Evolutionary conservation across 37 sponge, comb jelly and placozoan species (phyloP), one percentile per base, ranked within the genome.

Genomic region (Eunapius fragilis): DNA sequence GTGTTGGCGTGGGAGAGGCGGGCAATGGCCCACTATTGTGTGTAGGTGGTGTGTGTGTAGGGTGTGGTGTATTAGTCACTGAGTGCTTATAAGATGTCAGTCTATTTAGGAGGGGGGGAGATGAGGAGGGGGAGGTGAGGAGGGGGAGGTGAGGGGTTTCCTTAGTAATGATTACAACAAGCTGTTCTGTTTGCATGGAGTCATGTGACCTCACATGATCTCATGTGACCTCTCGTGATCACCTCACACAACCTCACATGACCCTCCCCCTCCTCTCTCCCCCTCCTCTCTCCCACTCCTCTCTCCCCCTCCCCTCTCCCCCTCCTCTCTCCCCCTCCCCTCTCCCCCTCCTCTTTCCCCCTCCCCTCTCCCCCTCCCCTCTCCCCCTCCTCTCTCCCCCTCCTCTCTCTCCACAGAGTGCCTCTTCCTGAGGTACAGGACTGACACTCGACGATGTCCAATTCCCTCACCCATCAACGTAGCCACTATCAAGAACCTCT

Each of bases 391-490:
- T 28, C 27, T 11, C 27, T 2, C 3, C 50, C 26, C 74, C 72
- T 58, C 74, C 76, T 67, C 76, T 58, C 34, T 45, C 10, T 49
- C 2, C 45, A 2, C 49, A 95, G 96, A 92, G 31, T 86, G 87
- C 38, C 72, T 95, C 0, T 95, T 86, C 82, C 90, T 95, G 0
- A 87, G 84, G 9, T 83, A 86, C 70, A 72, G 88, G 2, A 74
- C 71, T 26, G 89, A 86, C 35, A 72, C 89, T 31, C 82, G 85
- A 47, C 80, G 88, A 0, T 90, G 87, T 45, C 93, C 93, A 28
- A 87, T 92, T 72, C 96, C 96, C 37, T 89, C 90, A 2, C 94
- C 91, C 69, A 80, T 95, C 82, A 95, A 88, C 31, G 70, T 95
- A 69, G 68, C 83, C 23, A 87, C 94, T 14, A 68, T 95, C 38